Conservation (phyloP, 2,797 vertebrate species). For the Mareca strepera region DNA sequence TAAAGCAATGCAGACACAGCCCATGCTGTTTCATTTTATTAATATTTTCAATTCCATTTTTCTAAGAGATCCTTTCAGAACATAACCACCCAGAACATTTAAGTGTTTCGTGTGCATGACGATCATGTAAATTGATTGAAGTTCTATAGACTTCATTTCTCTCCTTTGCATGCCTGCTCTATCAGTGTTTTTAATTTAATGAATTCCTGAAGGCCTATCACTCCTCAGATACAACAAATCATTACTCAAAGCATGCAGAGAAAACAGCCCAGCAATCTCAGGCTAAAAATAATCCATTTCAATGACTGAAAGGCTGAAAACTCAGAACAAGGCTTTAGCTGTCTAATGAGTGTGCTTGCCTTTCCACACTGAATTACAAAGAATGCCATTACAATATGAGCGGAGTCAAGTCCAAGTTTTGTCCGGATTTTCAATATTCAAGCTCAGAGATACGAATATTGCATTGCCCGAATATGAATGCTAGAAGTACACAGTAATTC, state of each 20-base stretch:
- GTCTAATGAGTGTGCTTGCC: background rate
- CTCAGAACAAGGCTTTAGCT: background rate
- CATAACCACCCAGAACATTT: background rate
- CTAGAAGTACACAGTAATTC: background rate
- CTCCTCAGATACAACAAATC: background rate
- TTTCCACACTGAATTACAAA: background rate
- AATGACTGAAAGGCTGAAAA: background rate
- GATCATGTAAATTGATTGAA: background rate
- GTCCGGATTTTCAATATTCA: background rate
- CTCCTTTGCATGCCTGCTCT: background rate
- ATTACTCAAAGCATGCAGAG: background rate
- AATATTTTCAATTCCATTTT: background rate
- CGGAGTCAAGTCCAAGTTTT: background rate
- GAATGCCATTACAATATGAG: background rate
- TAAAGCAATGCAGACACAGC: background rate
- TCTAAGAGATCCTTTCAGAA: background rate
- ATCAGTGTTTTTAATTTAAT: background rate
- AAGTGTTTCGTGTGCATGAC: rapidly evolving
- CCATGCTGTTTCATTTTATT: background rate
- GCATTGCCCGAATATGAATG: background rate
- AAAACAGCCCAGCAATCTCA: background rate
- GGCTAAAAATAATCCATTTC: background rate
- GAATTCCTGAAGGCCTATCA: background rate
- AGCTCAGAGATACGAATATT: background rate
- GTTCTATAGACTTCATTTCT: background rate